phyloP scores from a whole-genome alignment of 2,797 vertebrate genomes.

The Poeciliopsis infans region DNA sequence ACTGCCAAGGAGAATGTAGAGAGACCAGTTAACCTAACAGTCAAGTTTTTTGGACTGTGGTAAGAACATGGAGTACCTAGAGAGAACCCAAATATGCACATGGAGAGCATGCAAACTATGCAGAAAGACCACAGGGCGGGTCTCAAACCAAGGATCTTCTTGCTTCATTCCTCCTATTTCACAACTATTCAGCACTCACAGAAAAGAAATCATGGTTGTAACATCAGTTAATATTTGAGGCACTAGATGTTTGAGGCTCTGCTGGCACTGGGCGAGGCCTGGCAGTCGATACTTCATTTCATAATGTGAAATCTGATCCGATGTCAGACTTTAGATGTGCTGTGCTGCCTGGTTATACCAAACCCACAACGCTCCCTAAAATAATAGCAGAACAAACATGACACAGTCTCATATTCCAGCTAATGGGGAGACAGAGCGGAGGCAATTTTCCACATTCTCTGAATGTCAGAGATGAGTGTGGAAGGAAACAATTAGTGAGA shows the following conservation, averaged over 20 bases:
- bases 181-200: neutral
- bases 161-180: neutral
- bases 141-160: too few species aligned
- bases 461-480: slow-evolving; percentile 56
- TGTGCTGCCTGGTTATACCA: slow-evolving; percentile 9
- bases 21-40: too few species aligned
- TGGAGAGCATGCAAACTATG: too few species aligned
- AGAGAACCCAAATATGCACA: too few species aligned
- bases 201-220: neutral
- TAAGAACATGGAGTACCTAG: too few species aligned
- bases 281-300: slow-evolving; percentile 52
- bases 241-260: slow-evolving; percentile 45
- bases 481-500: slow-evolving; percentile 59
- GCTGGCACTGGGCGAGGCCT: slow-evolving; percentile 31
- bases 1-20: too few species aligned
- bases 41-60: too few species aligned
- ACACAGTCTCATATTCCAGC: slow-evolving; percentile 44
- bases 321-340: slow-evolving; percentile 23
- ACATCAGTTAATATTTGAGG: neutral
- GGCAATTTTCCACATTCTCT: slow-evolving; percentile 43
- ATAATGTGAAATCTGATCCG: slow-evolving; percentile 34
- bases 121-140: too few species aligned
- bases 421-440: slow-evolving; percentile 38
- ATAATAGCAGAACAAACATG: slow-evolving; percentile 27
- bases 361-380: slow-evolving; percentile 31